Evolutionary conservation across 2,113 vertebrate genomes (phyloP), one percentile per base, ranked within the genome.

Genomic region (Turdus rufiventris): DNA sequence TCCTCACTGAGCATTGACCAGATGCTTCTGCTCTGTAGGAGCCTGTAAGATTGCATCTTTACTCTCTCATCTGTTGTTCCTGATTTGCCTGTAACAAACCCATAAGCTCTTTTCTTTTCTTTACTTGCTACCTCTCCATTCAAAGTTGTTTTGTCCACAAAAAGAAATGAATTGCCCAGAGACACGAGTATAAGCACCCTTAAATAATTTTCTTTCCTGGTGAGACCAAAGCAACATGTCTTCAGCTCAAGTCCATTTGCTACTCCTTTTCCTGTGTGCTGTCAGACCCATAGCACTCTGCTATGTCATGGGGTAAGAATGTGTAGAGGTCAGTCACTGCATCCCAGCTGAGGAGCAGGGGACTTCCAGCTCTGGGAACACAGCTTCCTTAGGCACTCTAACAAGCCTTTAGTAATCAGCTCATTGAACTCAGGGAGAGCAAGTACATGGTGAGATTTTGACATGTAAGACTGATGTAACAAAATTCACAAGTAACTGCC

Each of bases 351-450:
- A 93, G 90, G 70, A 75, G 50, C 62, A 10, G 74, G 82, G 88
- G 74, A 96, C 92, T 96, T 93, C 82, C 92, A 95, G 88, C 60
- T 58, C 67, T 90, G 88, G 93, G 82, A 85, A 58, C 50, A 14
- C 2, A 79, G 38, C 47, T 85, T 75, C 62, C 62, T 68, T 61
- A 66, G 42, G 75, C 3, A 0, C 63, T 42, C 28, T 11, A 54
- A 54, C n/a, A 34, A 0, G 10, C 56, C 61, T 15, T 68, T 54
- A 40, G 29, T 53, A 88, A 79, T 68, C 36, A 15, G 58, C 63
- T 79, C 14, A 14, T 65, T 91, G 75, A 93, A 94, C 70, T 72
- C 33, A 1, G 54, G 24, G 33, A 79, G 54, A 60, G 28, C 58
- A 80, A 72, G 74, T 45, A 70, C 10, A 0, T 14, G 80, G 34